Percentiles rank a stretch among this genome's conserved stretches.
Evolutionary conservation across 2,797 vertebrate genomes (phyloP).

Genomic region (Gallinago solitaria): DNA sequence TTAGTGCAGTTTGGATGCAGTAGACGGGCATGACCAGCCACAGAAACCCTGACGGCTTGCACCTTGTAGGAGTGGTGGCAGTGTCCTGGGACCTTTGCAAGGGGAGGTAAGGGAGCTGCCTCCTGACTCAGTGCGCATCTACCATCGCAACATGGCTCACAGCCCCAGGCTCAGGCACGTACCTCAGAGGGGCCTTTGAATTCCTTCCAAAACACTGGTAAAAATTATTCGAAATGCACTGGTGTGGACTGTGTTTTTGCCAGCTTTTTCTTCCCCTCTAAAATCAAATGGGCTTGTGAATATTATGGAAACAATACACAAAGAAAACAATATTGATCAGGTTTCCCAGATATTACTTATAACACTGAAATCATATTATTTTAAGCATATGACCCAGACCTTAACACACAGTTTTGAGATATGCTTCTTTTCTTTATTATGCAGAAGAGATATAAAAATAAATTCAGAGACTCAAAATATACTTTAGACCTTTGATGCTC

Average conservation of each 20-base stretch:
- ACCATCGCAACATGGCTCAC: background rate
- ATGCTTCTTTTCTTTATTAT: background rate
- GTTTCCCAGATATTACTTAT: background rate
- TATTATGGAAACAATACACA: background rate
- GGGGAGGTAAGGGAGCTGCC: background rate
- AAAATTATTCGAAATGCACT: background rate
- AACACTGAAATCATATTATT: background rate
- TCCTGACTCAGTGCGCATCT: background rate
- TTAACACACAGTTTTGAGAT: background rate
- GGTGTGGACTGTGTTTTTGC: background rate
- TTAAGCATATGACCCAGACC: background rate
- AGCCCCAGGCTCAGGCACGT: background rate
- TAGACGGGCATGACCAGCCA: background rate
- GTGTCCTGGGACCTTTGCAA: background rate
- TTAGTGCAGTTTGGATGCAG: fast-evolving
- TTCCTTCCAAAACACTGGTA: background rate
- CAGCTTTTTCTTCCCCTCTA: background rate
- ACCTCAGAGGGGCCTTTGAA: background rate
- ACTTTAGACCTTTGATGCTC: background rate
- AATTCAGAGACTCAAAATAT: background rate
- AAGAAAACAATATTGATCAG: background rate
- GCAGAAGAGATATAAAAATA: background rate
- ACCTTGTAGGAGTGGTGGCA: fast-evolving
- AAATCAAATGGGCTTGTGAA: background rate
- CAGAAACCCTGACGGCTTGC: fast-evolving